Conservation (phyloP, 2,113 vertebrate genomes). For the Pygoscelis adeliae region DNA sequence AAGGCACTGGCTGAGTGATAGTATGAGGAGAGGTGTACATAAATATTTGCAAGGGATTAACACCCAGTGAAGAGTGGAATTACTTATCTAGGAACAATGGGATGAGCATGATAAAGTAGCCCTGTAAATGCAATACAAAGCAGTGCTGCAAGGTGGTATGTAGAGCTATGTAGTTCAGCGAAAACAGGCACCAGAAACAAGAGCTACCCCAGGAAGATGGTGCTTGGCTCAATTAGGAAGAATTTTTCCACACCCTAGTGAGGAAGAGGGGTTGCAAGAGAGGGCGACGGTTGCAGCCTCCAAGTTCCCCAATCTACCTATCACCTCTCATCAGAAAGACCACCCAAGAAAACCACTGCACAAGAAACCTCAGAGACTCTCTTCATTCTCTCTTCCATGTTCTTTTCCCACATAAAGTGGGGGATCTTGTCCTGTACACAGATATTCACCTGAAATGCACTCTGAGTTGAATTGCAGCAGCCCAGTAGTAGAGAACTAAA, state of each 20-base stretch:
- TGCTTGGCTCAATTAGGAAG: background rate
- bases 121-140: background rate
- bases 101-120: background rate
- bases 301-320: background rate
- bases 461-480: background rate
- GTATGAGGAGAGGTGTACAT: background rate
- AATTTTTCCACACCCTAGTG: background rate
- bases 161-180: background rate
- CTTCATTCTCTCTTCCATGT: background rate
- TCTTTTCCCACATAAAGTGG: background rate
- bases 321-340: background rate
- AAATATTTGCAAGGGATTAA: constrained; percentile 13
- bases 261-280: background rate
- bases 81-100: background rate
- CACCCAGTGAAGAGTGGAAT: constrained; percentile 1
- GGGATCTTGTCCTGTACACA: background rate
- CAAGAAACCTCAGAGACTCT: background rate
- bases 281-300: background rate
- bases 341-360: background rate
- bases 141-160: background rate
- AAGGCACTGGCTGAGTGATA: background rate
- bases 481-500: background rate
- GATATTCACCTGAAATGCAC: background rate
- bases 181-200: background rate
- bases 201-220: background rate